Conservation (phyloP, 2,888 invertebrate genomes). For the Lycocerus yunnanus region DNA sequence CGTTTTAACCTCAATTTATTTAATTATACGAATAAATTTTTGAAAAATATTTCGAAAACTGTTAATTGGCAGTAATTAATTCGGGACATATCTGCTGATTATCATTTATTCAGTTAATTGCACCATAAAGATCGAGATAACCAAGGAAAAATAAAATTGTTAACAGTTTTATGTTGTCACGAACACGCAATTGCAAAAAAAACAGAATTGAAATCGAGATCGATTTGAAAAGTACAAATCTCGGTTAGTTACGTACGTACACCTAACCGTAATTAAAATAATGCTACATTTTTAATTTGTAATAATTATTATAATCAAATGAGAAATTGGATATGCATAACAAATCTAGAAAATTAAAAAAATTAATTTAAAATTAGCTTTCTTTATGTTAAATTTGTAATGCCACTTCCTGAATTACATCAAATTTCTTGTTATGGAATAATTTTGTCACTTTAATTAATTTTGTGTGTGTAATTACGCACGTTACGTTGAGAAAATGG, state of each 20-base stretch:
- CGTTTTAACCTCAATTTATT: background rate
- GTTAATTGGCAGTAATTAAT: background rate
- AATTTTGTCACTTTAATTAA: background rate
- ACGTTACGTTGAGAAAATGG: too few species aligned
- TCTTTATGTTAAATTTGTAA: background rate
- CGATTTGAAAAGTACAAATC: background rate
- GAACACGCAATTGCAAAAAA: background rate
- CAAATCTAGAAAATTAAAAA: background rate
- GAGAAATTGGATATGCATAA: background rate
- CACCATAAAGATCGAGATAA: background rate
- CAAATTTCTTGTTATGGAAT: background rate
- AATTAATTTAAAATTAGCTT: background rate
- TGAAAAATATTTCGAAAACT: background rate
- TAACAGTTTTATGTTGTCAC: background rate
- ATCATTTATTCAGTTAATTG: background rate
- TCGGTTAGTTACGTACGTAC: background rate
- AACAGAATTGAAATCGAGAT: background rate
- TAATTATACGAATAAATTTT: background rate
- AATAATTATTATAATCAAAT: background rate
- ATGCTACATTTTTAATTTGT: background rate
- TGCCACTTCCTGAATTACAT: background rate
- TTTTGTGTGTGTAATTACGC: background rate
- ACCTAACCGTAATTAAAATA: background rate
- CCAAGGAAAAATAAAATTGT: background rate
- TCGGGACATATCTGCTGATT: background rate